A percentile compares a stretch with the other conserved stretches of the same genome.
Conservation (phyloP, 2,797 vertebrate species). For the Melanotaenia nigrans region DNA sequence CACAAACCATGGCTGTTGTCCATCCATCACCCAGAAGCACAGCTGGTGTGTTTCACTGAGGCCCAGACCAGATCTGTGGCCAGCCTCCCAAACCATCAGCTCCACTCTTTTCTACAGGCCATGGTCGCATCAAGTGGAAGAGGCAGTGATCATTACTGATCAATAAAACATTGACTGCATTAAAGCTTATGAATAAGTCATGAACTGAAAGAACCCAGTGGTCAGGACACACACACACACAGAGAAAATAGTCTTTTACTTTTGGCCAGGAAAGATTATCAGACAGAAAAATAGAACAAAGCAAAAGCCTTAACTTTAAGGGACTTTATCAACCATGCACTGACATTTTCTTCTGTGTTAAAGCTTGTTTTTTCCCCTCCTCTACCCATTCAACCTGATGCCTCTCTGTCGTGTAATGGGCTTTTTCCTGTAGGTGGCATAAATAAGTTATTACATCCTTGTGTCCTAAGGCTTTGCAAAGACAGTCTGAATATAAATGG, state of each 20-base stretch:
- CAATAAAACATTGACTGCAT: slow-evolving; percentile 82
- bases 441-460: slow-evolving; percentile 73
- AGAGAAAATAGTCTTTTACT: slow-evolving; percentile 57
- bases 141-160: slow-evolving; percentile 73
- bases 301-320: slow-evolving; percentile 52
- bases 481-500: slow-evolving; percentile 74
- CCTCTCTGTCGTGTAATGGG: slow-evolving; percentile 48
- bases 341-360: slow-evolving; percentile 65
- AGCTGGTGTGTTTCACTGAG: slow-evolving; percentile 6
- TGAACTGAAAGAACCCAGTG: slow-evolving; percentile 60
- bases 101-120: slow-evolving; percentile 47
- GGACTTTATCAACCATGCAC: slow-evolving; percentile 60
- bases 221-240: slow-evolving; percentile 28
- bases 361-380: slow-evolving; percentile 43
- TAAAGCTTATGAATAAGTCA: slow-evolving; percentile 81
- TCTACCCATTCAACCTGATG: slow-evolving; percentile 2
- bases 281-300: slow-evolving; percentile 58
- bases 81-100: slow-evolving; percentile 23
- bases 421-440: slow-evolving; percentile 66
- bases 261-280: slow-evolving; percentile 48
- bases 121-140: slow-evolving; percentile 65
- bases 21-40: slow-evolving; percentile 50
- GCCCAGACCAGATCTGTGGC: neutral
- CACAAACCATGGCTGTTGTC: slow-evolving; percentile 34
- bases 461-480: slow-evolving; percentile 69